These are phyloP conservation scores for Nycteola revayana DNA, from an alignment of 2,888 invertebrate genomes.

Conservation along the genomic window DNA sequence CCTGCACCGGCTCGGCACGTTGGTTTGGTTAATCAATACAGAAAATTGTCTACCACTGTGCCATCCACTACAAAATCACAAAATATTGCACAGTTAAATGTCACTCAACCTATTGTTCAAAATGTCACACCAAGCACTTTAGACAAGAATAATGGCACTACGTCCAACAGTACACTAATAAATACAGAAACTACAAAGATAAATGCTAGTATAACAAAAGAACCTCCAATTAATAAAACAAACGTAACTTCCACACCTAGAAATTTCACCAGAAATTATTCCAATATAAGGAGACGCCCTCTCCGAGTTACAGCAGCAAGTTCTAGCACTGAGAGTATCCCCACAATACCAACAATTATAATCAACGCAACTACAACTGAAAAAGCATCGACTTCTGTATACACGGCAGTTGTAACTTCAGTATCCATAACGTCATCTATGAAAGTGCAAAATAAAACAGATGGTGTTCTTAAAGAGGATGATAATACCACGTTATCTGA, in stretches of 20 bases:
- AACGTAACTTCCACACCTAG: slow-evolving; percentile 45
- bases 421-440: slow-evolving; percentile 78
- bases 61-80: slow-evolving; percentile 53
- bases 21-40: slow-evolving; percentile 72
- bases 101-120: slow-evolving; percentile 52
- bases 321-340: slow-evolving; percentile 52
- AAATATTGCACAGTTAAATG: slow-evolving; percentile 53
- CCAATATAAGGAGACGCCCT: slow-evolving; percentile 61
- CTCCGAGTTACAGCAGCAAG: slow-evolving; percentile 52
- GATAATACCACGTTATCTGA: slow-evolving; percentile 49
- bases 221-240: slow-evolving; percentile 37
- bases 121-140: slow-evolving; percentile 44
- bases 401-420: slow-evolving; percentile 78
- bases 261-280: slow-evolving; percentile 65
- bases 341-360: slow-evolving; percentile 25
- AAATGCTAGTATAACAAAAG: slow-evolving; percentile 33
- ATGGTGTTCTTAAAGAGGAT: slow-evolving; percentile 41
- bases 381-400: slow-evolving; percentile 72
- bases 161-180: slow-evolving; percentile 32
- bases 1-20: slow-evolving; percentile 73
- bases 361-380: slow-evolving; percentile 68
- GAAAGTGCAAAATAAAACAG: slow-evolving; percentile 73
- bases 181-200: slow-evolving; percentile 30
- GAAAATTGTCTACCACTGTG: slow-evolving; percentile 60
- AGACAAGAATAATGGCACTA: slow-evolving; percentile 45